phyloP scores from a whole-genome alignment of 2,113 vertebrate species.

The Daubentonia madagascariensis region DNA sequence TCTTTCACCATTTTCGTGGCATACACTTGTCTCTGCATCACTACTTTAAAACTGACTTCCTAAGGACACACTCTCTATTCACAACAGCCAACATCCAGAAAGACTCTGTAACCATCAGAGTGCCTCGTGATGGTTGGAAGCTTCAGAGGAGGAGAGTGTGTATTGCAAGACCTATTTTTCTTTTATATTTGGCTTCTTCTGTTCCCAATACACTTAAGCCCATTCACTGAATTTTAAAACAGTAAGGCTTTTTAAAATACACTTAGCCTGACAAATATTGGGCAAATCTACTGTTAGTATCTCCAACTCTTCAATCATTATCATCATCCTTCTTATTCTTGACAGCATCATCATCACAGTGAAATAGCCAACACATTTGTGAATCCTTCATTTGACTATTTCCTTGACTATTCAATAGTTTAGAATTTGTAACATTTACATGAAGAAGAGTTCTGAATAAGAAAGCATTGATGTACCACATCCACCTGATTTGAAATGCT shows the following conservation, averaged over 20 bases:
- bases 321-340: background rate
- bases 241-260: conserved; percentile 91
- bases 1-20: conserved; percentile 87
- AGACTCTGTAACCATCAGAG: conserved; percentile 89
- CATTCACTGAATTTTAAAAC: conserved; percentile 91
- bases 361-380: background rate
- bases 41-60: conserved; percentile 68
- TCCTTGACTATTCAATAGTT: conserved; percentile 61
- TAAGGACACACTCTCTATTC: conserved; percentile 84
- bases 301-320: conserved; percentile 73
- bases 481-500: conserved; percentile 76
- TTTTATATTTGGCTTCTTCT: conserved; percentile 88
- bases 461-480: conserved; percentile 42
- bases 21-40: conserved; percentile 91
- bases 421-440: conserved; percentile 57
- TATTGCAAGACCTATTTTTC: conserved; percentile 88
- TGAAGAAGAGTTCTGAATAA: conserved; percentile 68
- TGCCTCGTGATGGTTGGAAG: conserved; percentile 88
- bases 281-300: conserved; percentile 90
- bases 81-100: conserved; percentile 87
- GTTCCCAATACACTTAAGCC: conserved; percentile 74
- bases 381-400: conserved; percentile 74
- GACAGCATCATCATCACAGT: background rate
- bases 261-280: conserved; percentile 92
- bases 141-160: conserved; percentile 81